These are phyloP conservation scores for Prionailurus viverrinus DNA, from an alignment of 2,113 vertebrate genomes.

Conservation along the genomic window DNA sequence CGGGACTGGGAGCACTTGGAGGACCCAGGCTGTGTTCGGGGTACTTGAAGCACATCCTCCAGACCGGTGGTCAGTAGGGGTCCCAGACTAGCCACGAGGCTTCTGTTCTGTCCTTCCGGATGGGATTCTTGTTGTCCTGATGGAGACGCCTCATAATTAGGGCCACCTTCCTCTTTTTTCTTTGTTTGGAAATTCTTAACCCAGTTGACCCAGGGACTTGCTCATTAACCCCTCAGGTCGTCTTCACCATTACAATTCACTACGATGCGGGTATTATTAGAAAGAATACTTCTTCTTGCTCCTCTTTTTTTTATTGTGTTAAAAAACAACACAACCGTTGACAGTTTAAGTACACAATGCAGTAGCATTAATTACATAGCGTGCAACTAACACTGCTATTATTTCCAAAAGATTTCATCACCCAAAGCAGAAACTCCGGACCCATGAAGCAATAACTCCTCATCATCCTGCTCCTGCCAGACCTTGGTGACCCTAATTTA, in stretches of 20 bases:
- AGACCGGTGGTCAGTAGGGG: not conserved
- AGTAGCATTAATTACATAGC: not conserved
- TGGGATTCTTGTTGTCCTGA: slow-evolving; percentile 36
- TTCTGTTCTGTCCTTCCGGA: not conserved
- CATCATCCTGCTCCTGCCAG: not conserved
- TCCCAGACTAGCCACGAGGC: not conserved
- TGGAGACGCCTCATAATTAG: not conserved
- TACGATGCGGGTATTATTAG: not conserved
- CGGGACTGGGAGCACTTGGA: not conserved
- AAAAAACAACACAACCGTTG: slow-evolving; percentile 1
- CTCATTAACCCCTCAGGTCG: not conserved
- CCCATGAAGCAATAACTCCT: not conserved
- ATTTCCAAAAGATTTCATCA: slow-evolving; percentile 51
- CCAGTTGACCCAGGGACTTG: not conserved
- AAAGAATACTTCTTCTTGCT: not conserved
- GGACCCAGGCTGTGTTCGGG: not conserved
- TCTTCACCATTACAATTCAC: not conserved
- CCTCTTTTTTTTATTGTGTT: not conserved
- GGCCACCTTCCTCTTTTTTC: not conserved
- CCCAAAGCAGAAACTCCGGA: not conserved
- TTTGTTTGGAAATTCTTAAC: slow-evolving; percentile 58
- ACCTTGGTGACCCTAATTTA: not conserved
- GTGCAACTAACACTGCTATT: not conserved
- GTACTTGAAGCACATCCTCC: not conserved
- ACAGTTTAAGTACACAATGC: not conserved